Evolutionary conservation across 2,888 invertebrate species (phyloP).

Genomic region (Beris chalybata): DNA sequence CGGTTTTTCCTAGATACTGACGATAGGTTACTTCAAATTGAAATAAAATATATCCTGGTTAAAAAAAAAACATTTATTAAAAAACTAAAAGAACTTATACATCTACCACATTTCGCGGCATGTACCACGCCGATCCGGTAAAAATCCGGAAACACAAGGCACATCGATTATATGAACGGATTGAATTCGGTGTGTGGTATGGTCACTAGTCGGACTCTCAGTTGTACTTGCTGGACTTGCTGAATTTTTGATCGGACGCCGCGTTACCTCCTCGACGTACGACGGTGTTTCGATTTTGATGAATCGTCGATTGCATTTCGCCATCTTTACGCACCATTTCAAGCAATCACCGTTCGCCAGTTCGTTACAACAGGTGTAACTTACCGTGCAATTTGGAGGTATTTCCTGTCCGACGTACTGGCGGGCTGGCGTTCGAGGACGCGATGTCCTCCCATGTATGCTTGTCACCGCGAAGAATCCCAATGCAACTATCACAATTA

Average conservation of each 20-base stretch:
- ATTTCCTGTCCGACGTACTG: slow-evolving; percentile 7
- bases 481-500: too few species aligned
- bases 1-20: too few species aligned
- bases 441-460: too few species aligned
- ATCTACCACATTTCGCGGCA: slow-evolving; percentile 51
- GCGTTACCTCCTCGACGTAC: slow-evolving; percentile 9
- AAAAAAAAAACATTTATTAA: too few species aligned
- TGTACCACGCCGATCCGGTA: slow-evolving; percentile 51
- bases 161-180: slow-evolving; percentile 52
- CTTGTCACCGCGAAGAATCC: too few species aligned
- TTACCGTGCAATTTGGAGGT: slow-evolving; percentile 16
- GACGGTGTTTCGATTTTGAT: slow-evolving; percentile 2
- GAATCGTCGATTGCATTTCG: slow-evolving; percentile 14
- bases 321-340: slow-evolving; percentile 24
- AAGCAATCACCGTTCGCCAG: background rate
- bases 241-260: too few species aligned
- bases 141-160: slow-evolving; percentile 51
- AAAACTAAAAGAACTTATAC: background rate
- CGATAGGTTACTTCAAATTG: too few species aligned
- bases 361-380: slow-evolving; percentile 15
- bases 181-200: background rate
- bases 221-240: too few species aligned
- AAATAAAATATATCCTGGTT: too few species aligned
- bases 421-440: too few species aligned
- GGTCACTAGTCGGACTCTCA: too few species aligned